Percentiles rank a stretch among this genome's conserved stretches.
Evolutionary conservation across 2,113 vertebrate species (phyloP).

Genomic region (Cygnus atratus): DNA sequence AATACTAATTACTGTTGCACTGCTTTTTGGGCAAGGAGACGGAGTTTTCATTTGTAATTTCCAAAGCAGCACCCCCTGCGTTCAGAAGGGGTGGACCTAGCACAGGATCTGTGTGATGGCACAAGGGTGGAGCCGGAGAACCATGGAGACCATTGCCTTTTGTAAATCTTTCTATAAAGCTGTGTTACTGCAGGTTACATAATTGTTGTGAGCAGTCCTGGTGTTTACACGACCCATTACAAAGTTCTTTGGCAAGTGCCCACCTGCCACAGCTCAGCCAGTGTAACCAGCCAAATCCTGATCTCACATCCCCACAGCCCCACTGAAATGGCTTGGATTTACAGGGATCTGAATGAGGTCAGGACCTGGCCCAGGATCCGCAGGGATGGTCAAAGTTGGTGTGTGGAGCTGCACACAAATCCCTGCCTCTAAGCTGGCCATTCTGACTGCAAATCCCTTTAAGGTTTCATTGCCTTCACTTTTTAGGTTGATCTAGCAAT

Average conservation of each 20-base stretch:
- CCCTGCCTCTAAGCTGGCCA: not conserved
- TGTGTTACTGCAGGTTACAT: slow-evolving; percentile 4
- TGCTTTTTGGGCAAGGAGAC: not conserved
- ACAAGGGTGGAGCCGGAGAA: not conserved
- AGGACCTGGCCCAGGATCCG: not conserved
- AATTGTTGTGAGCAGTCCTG: slow-evolving; percentile 15
- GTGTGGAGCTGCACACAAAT: not conserved
- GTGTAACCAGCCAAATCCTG: not conserved
- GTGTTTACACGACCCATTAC: slow-evolving; percentile 29
- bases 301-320: slow-evolving; percentile 32
- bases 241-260: slow-evolving; percentile 39
- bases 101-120: not conserved
- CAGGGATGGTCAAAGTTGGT: not conserved
- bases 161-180: not conserved
- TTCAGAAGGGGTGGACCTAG: not conserved
- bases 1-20: not conserved
- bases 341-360: slow-evolving; percentile 32
- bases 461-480: not conserved
- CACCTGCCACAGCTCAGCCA: slow-evolving; percentile 42
- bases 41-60: not conserved
- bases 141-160: not conserved
- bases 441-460: not conserved
- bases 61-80: not conserved
- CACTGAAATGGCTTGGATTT: not conserved
- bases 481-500: slow-evolving; percentile 16